Conservation (phyloP, 2,113 vertebrate species). For the Dunckerocampus dactyliophorus region DNA sequence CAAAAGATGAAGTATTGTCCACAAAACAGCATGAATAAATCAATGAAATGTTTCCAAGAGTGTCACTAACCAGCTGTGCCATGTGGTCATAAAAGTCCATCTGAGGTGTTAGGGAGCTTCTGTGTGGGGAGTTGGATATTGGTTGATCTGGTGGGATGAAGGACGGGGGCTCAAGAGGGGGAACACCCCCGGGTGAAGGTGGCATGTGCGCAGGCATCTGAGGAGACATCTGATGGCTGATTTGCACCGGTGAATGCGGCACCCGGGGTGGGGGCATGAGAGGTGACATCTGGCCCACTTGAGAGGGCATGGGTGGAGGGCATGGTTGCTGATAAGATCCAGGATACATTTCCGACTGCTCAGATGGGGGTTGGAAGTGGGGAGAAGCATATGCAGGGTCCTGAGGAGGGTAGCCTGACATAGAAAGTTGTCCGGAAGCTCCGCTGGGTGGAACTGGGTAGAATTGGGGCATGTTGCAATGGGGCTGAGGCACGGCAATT, state of each 20-base stretch:
- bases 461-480: constrained; percentile 64
- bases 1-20: constrained; percentile 16
- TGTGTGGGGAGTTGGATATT: constrained; percentile 62
- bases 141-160: constrained; percentile 54
- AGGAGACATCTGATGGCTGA: constrained; percentile 32
- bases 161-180: constrained; percentile 33
- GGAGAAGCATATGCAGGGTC: constrained; percentile 61
- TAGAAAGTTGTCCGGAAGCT: constrained; percentile 41
- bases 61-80: constrained; percentile 76
- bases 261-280: constrained; percentile 37
- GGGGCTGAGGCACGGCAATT: constrained; percentile 44
- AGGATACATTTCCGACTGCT: constrained; percentile 55
- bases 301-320: constrained; percentile 27
- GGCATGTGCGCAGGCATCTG: constrained; percentile 42
- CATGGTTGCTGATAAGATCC: constrained; percentile 49
- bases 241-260: constrained; percentile 46
- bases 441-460: constrained; percentile 67
- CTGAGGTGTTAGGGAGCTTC: constrained; percentile 66
- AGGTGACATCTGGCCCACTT: constrained; percentile 47
- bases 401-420: constrained; percentile 38
- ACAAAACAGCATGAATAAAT: background rate
- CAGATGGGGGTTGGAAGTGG: constrained; percentile 66
- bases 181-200: constrained; percentile 55
- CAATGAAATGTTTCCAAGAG: background rate
- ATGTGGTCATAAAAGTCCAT: constrained; percentile 83